Conservation (phyloP, 1,140 invertebrate genomes). For the Heliconius hewitsoni region DNA sequence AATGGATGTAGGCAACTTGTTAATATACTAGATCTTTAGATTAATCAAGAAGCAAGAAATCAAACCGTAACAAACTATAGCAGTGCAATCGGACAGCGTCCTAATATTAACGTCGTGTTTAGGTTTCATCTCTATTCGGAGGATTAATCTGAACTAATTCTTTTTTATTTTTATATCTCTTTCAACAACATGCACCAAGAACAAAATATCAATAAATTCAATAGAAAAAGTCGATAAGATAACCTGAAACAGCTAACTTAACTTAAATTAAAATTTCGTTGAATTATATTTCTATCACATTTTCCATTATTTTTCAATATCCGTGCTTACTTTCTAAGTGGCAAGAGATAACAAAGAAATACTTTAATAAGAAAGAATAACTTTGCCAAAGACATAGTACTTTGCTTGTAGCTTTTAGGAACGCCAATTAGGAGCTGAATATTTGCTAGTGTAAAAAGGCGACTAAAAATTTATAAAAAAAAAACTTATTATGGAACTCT, state of each 20-base stretch:
- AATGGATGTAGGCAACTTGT: background rate
- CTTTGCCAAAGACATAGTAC: background rate
- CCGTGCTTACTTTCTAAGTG: background rate
- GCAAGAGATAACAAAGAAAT: background rate
- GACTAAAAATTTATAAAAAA: background rate
- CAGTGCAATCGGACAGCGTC: too few species aligned
- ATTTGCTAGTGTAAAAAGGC: background rate
- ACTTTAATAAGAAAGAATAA: background rate
- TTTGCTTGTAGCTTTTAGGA: background rate
- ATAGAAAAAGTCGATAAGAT: background rate
- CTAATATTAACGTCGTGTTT: too few species aligned
- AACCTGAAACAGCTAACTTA: background rate
- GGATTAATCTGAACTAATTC: too few species aligned
- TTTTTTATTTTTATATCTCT: too few species aligned
- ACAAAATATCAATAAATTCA: background rate
- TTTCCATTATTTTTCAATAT: conserved; percentile 6
- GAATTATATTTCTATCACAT: background rate
- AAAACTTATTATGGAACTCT: background rate
- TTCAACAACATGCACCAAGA: background rate
- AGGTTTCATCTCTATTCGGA: too few species aligned
- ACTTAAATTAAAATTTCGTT: background rate
- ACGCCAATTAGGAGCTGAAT: background rate
- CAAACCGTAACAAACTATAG: too few species aligned
- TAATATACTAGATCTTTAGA: background rate
- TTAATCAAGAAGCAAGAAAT: background rate